Evolutionary conservation across 2,888 invertebrate genomes (phyloP).

Genomic region (Ferrisia virgata): DNA sequence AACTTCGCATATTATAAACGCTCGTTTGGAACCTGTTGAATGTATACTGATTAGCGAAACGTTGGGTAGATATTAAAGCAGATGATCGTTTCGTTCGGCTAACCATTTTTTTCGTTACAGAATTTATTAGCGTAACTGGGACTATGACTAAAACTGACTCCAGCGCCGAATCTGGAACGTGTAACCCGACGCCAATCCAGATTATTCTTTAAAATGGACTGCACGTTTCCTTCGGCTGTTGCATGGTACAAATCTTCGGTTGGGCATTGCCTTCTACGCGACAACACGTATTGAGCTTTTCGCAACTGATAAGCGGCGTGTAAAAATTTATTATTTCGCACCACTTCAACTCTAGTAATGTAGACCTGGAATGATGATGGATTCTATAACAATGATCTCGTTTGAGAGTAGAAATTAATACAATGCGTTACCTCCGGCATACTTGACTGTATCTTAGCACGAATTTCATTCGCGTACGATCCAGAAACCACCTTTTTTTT

Average conservation of each 20-base stretch:
- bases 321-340: not conserved
- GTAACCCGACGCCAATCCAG: constrained; percentile 48
- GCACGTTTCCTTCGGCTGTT: constrained; percentile 37
- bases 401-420: too few relatives aligned
- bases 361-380: not conserved
- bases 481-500: too few relatives aligned
- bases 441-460: too few relatives aligned
- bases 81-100: not conserved
- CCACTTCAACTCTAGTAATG: not conserved
- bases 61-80: too few relatives aligned
- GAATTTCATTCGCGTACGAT: too few relatives aligned
- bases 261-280: not conserved
- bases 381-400: too few relatives aligned
- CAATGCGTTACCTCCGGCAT: too few relatives aligned
- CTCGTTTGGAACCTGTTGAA: not conserved
- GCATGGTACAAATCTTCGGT: constrained; percentile 45
- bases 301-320: not conserved
- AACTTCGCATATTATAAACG: not conserved
- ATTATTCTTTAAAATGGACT: constrained; percentile 42
- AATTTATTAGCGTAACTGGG: constrained; percentile 47
- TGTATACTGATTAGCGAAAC: not conserved
- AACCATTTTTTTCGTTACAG: constrained; percentile 36
- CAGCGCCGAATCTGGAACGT: constrained; percentile 46
- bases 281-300: not conserved
- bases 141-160: constrained; percentile 48